These are phyloP conservation scores for Galaxias olidus DNA, from an alignment of 2,797 vertebrate species.

Conservation along the genomic window DNA sequence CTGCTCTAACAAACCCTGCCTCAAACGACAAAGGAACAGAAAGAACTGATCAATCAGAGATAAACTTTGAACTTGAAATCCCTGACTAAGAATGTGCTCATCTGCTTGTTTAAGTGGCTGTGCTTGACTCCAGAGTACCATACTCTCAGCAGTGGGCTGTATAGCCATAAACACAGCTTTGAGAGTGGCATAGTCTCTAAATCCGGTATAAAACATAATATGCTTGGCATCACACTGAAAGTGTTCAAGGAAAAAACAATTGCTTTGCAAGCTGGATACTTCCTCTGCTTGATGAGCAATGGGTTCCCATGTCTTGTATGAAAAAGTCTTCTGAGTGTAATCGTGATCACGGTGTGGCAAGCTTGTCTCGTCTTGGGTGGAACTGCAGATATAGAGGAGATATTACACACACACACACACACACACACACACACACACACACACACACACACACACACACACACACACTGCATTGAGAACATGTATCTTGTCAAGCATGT, in stretches of 20 bases:
- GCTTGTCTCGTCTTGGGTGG: too few relatives aligned
- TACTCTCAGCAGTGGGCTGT: conserved; percentile 8
- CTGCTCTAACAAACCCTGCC: conserved; percentile 9
- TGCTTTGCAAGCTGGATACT: not conserved
- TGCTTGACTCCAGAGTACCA: conserved; percentile 13
- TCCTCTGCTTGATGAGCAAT: not conserved
- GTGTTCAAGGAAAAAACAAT: not conserved
- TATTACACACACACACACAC: too few relatives aligned
- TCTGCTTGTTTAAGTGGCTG: not conserved
- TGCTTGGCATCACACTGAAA: conserved; percentile 10
- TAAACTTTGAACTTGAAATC: not conserved
- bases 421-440: too few relatives aligned
- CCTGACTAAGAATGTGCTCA: not conserved
- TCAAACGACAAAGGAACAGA: conserved; percentile 13
- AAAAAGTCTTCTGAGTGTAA: too few relatives aligned
- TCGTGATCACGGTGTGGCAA: too few relatives aligned
- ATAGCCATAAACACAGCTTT: conserved; percentile 15
- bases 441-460: too few relatives aligned
- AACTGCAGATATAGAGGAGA: too few relatives aligned
- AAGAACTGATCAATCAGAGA: conserved; percentile 10
- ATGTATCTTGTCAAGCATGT: too few relatives aligned
- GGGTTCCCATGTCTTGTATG: not conserved
- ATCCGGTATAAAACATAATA: conserved; percentile 14
- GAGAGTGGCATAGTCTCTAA: not conserved
- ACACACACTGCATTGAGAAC: too few relatives aligned